Percentiles rank a stretch among this genome's conserved stretches.
phyloP scores from a whole-genome alignment of 2,113 vertebrate species.

The Malurus alboscapulatus region DNA sequence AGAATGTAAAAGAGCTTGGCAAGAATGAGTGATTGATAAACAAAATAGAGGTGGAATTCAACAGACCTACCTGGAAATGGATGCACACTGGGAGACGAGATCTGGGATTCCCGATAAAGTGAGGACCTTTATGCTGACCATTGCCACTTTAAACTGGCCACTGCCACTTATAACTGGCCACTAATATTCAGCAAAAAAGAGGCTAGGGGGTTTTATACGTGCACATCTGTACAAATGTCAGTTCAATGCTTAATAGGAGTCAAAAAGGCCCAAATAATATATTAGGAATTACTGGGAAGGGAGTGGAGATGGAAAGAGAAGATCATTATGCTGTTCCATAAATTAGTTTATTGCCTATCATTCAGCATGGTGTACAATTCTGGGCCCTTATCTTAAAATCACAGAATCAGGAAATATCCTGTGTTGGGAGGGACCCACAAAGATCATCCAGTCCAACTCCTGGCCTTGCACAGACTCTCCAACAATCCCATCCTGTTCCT shows the following conservation, averaged over 20 bases:
- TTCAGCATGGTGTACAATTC: background rate
- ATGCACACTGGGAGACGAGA: background rate
- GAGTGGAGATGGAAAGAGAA: background rate
- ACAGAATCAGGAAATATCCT: background rate
- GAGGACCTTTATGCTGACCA: background rate
- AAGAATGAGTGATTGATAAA: background rate
- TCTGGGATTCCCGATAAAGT: background rate
- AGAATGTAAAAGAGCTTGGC: background rate
- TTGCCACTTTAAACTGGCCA: background rate
- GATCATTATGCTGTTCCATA: background rate
- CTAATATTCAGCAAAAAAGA: background rate
- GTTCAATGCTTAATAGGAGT: background rate
- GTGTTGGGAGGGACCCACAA: background rate
- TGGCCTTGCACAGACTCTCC: background rate
- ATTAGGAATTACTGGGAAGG: background rate
- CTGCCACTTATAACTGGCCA: background rate
- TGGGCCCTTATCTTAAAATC: background rate
- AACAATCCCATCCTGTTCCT: background rate
- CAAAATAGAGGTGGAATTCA: slow-evolving; percentile 4
- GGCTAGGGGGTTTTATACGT: background rate
- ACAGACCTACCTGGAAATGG: background rate
- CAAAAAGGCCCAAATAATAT: accelerated
- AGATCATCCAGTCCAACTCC: accelerated
- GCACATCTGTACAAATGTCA: background rate
- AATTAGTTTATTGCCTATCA: background rate